phyloP scores from a whole-genome alignment of 2,888 invertebrate species.

The Morpho achilles region DNA sequence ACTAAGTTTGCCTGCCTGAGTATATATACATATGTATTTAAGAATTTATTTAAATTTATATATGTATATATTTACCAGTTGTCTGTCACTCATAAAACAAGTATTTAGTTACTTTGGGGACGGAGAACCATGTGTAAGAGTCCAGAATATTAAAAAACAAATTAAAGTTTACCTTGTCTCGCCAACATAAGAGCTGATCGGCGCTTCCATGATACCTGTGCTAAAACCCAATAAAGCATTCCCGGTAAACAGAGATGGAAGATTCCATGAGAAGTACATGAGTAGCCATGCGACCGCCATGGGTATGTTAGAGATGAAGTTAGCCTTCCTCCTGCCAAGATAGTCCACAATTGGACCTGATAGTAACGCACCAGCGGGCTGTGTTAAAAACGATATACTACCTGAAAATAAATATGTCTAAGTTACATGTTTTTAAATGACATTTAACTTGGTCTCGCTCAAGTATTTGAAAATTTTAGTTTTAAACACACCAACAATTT shows the following conservation, averaged over 20 bases:
- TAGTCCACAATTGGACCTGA: slow-evolving; percentile 77
- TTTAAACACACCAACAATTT: too few species aligned
- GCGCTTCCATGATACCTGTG: slow-evolving; percentile 80
- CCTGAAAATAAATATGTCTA: slow-evolving; percentile 50
- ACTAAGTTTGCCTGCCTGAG: too few species aligned
- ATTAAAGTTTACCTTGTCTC: slow-evolving; percentile 68
- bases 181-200: slow-evolving; percentile 78
- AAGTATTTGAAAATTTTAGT: too few species aligned
- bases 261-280: slow-evolving; percentile 68
- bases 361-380: slow-evolving; percentile 75
- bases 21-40: too few species aligned
- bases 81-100: too few species aligned
- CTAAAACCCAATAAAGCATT: slow-evolving; percentile 74
- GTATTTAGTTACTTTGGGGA: too few species aligned
- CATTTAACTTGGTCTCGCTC: not conserved
- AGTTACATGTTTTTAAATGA: not conserved
- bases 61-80: too few species aligned
- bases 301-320: slow-evolving; percentile 76
- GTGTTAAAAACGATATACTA: slow-evolving; percentile 75
- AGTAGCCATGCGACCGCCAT: slow-evolving; percentile 76
- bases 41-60: too few species aligned
- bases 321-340: slow-evolving; percentile 74
- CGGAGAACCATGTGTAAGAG: too few species aligned
- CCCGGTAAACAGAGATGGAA: slow-evolving; percentile 66
- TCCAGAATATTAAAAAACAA: too few species aligned